phyloP scores from a whole-genome alignment of 37 sponge, comb jelly and placozoan species.

The Haliclona indistincta region DNA sequence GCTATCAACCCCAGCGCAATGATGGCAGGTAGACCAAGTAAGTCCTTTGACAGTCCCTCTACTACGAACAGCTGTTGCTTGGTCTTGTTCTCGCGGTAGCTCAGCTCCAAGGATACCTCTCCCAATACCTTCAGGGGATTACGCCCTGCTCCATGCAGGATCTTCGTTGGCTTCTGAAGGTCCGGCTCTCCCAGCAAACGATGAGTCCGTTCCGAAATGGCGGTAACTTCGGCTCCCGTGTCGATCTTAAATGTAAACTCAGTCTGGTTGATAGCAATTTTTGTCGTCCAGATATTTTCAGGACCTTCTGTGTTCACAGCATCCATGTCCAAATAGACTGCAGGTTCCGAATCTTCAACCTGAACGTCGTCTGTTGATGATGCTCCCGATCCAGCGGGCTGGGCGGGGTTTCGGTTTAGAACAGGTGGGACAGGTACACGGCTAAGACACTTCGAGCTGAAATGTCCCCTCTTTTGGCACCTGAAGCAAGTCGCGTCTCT shows the following conservation, averaged over 20 bases:
- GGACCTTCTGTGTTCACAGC: background rate
- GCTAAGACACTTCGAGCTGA: constrained; percentile 12
- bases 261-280: background rate
- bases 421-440: background rate
- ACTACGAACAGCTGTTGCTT: constrained; percentile 17
- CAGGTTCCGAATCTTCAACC: too few relatives aligned
- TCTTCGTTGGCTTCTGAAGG: background rate
- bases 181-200: background rate
- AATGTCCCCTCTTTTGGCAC: constrained; percentile 53
- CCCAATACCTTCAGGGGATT: constrained; percentile 2
- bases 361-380: too few relatives aligned
- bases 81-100: background rate
- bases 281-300: constrained; percentile 13
- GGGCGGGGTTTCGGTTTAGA: background rate
- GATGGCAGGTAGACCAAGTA: constrained; percentile 32
- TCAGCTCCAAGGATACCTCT: too few relatives aligned
- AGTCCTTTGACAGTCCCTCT: constrained; percentile 6
- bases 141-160: constrained; percentile 1
- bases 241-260: constrained; percentile 19
- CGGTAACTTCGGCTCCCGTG: constrained; percentile 43
- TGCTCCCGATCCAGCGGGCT: constrained; percentile 12
- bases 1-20: constrained; percentile 1
- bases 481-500: constrained; percentile 28
- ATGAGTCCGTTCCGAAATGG: background rate
- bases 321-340: too few relatives aligned